A percentile compares a stretch with the other conserved stretches of the same genome.
These are phyloP conservation scores for Heliconius himera DNA, from an alignment of 1,140 invertebrate genomes.

Conservation along the genomic window DNA sequence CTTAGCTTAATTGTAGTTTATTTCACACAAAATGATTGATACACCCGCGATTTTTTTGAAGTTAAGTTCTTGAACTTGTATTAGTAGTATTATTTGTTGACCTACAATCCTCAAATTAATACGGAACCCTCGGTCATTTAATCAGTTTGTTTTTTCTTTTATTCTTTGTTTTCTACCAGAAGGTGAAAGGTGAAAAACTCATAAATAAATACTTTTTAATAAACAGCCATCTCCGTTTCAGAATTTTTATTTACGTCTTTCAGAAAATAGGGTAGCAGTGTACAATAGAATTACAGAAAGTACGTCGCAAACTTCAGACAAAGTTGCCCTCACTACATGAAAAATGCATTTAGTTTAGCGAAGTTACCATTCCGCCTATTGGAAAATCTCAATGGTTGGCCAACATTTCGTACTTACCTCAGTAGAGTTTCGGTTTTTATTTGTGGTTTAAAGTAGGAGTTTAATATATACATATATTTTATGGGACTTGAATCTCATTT, in stretches of 20 bases:
- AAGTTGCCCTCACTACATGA: constrained; percentile 63
- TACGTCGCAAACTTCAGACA: constrained; percentile 41
- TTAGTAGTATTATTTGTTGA: no score
- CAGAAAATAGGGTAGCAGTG: constrained; percentile 31
- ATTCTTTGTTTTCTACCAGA: neutral
- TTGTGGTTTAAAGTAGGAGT: no score
- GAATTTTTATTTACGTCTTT: neutral
- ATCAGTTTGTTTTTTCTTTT: neutral
- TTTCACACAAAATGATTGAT: no score
- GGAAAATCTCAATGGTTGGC: constrained; percentile 24
- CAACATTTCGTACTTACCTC: neutral
- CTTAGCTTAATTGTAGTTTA: no score
- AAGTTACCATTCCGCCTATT: constrained; percentile 25
- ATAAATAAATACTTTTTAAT: no score
- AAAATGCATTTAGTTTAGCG: constrained; percentile 65
- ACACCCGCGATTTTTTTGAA: no score
- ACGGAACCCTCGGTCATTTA: no score
- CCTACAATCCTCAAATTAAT: no score
- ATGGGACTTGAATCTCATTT: no score
- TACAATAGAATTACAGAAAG: constrained; percentile 32
- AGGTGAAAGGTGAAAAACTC: no score
- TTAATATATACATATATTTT: no score
- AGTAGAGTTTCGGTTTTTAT: neutral
- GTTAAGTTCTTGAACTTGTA: no score
- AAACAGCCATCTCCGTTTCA: neutral